Evolutionary conservation across 2,797 vertebrate species (phyloP), one percentile per base, ranked within the genome.

Genomic region (Emys orbicularis): DNA sequence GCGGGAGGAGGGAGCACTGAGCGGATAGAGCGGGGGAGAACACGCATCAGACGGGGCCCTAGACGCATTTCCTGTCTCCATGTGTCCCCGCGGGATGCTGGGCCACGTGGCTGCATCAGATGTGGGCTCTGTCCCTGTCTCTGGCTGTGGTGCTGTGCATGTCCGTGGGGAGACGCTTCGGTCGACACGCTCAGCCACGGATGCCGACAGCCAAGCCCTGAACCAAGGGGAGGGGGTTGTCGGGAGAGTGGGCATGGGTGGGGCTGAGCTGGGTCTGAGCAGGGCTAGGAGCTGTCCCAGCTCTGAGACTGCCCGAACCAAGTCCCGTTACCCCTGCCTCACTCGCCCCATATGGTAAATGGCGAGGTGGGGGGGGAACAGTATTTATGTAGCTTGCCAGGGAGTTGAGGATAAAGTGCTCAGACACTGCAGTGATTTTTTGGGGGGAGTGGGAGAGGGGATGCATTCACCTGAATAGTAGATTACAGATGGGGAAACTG

Each of bases 1-100:
- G 61, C 34, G 2, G 61, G 61, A 3, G 34, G 61, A 65, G 65
- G 65, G n/a, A 37, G 19, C 10, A 21, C 65, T 2, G 65, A n/a
- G n/a, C 37, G 19, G 65, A 37, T 68, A 37, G 18, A 37, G 1
- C 31, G 0, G 0, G 5, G 8, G 41, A 44, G 44, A 44, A 44
- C 44, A 44, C 44, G 15, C 15, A 13, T 50, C 50, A 16, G 50
- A 50, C 13, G 15, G 15, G 50, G 50, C 50, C 50, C 15, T 16
- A 5, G 50, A 50, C 50, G 50, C 50, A 5, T 50, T 4, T 50
- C 50, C 50, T 50, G 15, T 50, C 50, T 50, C 50, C 13, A 5
- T 50, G 50, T 50, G 4, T 2, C 50, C 50, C 5, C 13, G 49
- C 12, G 49, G 50, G 50, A 50, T 50, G 13, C 13, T 50, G 13